Percentiles rank a stretch among this genome's conserved stretches.
Conservation (phyloP, 2,113 vertebrate species). For the Chaenogobius annularis region DNA sequence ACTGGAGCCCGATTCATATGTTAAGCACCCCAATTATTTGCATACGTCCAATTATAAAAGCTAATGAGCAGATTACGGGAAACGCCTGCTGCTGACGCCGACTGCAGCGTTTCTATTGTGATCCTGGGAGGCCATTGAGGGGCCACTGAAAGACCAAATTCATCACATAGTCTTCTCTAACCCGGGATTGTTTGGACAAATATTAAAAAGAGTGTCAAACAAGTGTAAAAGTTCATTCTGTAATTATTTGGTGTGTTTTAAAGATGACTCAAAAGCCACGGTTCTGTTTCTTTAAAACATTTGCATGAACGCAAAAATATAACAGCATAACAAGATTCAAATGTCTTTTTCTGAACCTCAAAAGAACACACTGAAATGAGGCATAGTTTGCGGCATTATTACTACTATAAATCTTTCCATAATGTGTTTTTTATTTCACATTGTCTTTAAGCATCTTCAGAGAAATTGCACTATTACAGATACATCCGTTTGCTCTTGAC, state of each 20-base stretch:
- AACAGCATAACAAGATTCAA: not conserved
- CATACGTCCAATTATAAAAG: slow-evolving; percentile 75
- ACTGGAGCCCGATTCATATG: slow-evolving; percentile 71
- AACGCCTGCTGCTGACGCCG: slow-evolving; percentile 47
- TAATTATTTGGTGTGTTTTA: not conserved
- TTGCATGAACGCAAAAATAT: not conserved
- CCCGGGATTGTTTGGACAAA: not conserved
- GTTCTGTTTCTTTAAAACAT: not conserved
- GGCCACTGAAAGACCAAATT: slow-evolving; percentile 43
- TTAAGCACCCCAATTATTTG: slow-evolving; percentile 74
- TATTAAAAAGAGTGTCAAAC: not conserved
- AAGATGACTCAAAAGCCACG: not conserved
- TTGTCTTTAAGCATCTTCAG: not conserved
- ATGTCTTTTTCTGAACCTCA: not conserved
- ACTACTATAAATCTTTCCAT: not conserved
- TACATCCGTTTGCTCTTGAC: slow-evolving; percentile 41
- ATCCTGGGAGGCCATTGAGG: slow-evolving; percentile 29
- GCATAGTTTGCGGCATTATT: not conserved
- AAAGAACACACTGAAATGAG: not conserved
- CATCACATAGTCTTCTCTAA: not conserved
- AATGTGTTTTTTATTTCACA: not conserved
- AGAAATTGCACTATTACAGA: not conserved
- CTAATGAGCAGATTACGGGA: slow-evolving; percentile 74
- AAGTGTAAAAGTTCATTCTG: too few relatives aligned
- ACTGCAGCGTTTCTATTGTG: slow-evolving; percentile 61